These are phyloP conservation scores for Euproctis similis DNA, from an alignment of 2,888 invertebrate genomes.

Conservation along the genomic window DNA sequence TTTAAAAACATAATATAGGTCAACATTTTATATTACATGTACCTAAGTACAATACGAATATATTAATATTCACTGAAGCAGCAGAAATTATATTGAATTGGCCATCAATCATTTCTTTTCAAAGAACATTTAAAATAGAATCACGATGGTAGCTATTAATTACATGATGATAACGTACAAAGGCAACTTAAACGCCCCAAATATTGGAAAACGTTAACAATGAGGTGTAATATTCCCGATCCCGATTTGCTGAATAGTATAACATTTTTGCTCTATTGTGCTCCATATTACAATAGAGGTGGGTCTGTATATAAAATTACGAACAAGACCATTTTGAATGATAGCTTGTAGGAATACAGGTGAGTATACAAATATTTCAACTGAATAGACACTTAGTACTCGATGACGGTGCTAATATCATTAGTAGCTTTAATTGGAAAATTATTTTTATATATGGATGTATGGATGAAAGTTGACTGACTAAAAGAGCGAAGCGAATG, in stretches of 20 bases:
- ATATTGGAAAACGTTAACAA: conserved; percentile 17
- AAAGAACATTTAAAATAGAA: conserved; percentile 5
- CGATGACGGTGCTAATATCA: conserved; percentile 5
- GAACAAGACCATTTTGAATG: conserved; percentile 27
- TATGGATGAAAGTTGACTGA: too few species aligned
- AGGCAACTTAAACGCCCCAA: conserved; percentile 7
- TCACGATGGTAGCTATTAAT: conserved; percentile 12
- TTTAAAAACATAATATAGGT: too few species aligned
- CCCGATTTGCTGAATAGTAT: conserved; percentile 37
- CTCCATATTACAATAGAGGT: conserved; percentile 36
- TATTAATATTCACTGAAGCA: too few species aligned
- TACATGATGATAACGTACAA: conserved; percentile 12
- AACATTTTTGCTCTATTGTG: conserved; percentile 46
- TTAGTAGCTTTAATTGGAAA: background rate
- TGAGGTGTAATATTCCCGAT: conserved; percentile 13
- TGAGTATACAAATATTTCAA: conserved; percentile 14
- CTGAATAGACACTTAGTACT: conserved; percentile 31
- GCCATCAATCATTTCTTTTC: conserved; percentile 8
- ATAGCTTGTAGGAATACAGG: conserved; percentile 18
- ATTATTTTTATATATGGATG: too few species aligned
- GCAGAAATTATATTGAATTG: conserved; percentile 3
- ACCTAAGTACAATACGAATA: too few species aligned
- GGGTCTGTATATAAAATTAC: conserved; percentile 28
- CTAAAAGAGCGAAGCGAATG: too few species aligned
- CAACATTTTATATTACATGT: too few species aligned